Percentiles rank a stretch among this genome's conserved stretches.
Conservation (phyloP, 92 coral and sea anemone species). For the Bergia sp. region DNA sequence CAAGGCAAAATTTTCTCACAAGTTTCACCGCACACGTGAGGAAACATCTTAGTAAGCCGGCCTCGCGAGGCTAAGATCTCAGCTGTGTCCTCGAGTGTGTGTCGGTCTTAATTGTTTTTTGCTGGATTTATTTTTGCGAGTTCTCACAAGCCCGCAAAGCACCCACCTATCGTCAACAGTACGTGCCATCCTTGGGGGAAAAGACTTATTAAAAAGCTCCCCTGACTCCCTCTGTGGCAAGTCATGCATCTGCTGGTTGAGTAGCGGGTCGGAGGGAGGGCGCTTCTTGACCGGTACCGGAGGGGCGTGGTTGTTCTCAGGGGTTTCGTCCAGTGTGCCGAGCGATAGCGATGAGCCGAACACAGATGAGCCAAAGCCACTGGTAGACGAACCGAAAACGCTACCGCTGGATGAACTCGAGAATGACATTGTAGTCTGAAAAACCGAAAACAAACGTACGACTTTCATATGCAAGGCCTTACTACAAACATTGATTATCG, state of each 20-base stretch:
- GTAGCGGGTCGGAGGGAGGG: constrained; percentile 58
- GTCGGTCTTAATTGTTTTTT: too few species aligned
- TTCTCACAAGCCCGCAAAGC: background rate
- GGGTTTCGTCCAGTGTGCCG: constrained; percentile 67
- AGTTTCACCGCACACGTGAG: too few species aligned
- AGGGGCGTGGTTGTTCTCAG: constrained; percentile 69
- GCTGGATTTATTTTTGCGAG: too few species aligned
- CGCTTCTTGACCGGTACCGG: constrained; percentile 79
- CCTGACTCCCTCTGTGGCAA: constrained; percentile 6
- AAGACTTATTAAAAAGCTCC: background rate
- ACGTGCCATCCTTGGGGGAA: background rate
- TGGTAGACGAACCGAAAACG: constrained; percentile 36
- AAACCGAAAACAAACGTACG: background rate
- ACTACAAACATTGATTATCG: too few species aligned
- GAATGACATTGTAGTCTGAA: constrained; percentile 7
- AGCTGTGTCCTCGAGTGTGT: too few species aligned
- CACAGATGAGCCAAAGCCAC: constrained; percentile 32
- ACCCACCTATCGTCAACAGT: constrained; percentile 29
- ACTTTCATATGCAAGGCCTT: background rate
- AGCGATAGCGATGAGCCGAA: constrained; percentile 61
- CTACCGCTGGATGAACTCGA: constrained; percentile 37
- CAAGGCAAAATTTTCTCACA: too few species aligned
- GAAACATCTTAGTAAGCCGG: too few species aligned
- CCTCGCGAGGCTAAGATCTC: too few species aligned
- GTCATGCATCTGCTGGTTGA: constrained; percentile 28